Conservation (phyloP, 2,113 vertebrate species). For the Nematolebias whitei region DNA sequence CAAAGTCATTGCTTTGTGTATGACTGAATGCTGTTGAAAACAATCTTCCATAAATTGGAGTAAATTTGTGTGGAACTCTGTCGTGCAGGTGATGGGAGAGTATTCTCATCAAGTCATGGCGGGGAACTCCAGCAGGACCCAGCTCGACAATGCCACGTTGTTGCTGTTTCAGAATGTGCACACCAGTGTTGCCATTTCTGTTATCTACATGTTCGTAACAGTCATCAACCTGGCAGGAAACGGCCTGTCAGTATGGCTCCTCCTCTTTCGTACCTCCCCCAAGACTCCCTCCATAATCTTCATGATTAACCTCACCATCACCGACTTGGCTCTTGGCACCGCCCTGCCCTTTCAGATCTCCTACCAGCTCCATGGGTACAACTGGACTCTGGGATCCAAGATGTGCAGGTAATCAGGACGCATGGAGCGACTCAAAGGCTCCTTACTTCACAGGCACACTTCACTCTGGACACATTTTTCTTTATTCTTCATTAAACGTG, state of each 20-base stretch:
- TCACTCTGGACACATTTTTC: no score
- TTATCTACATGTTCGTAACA: constrained; percentile 84
- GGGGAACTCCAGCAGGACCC: constrained; percentile 45
- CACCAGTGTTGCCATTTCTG: constrained; percentile 73
- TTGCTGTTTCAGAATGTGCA: constrained; percentile 76
- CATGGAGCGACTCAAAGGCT: background rate
- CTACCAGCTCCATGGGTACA: constrained; percentile 82
- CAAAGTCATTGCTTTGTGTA: background rate
- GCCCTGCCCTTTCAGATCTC: constrained; percentile 91
- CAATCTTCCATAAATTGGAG: background rate
- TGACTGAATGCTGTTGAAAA: background rate
- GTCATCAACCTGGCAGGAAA: constrained; percentile 86
- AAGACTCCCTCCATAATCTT: constrained; percentile 88
- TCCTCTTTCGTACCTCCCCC: constrained; percentile 84
- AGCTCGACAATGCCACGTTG: constrained; percentile 83
- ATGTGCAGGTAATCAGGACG: constrained; percentile 81
- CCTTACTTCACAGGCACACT: background rate
- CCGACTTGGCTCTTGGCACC: constrained; percentile 84
- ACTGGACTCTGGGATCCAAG: constrained; percentile 83
- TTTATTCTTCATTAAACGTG: no score
- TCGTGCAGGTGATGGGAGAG: constrained; percentile 16
- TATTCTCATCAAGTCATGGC: constrained; percentile 48
- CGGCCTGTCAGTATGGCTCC: constrained; percentile 87
- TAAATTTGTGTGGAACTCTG: background rate
- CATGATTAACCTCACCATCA: constrained; percentile 94